phyloP scores from a whole-genome alignment of 1,140 invertebrate genomes.

The Rhyacophila brunnea region DNA sequence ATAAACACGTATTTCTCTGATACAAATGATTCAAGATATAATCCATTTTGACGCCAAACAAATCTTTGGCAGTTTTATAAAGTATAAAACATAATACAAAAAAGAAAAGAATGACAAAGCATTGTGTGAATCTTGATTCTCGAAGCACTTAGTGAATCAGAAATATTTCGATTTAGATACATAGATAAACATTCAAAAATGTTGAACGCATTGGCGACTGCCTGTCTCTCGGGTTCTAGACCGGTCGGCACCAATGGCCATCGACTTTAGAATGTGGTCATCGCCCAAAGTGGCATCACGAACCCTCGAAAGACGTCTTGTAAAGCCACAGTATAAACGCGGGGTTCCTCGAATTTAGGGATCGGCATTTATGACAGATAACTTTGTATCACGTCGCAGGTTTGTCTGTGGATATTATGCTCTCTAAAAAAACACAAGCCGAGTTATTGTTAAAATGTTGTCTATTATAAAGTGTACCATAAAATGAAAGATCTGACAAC shows the following conservation, averaged over 20 bases:
- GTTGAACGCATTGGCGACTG: constrained; percentile 24
- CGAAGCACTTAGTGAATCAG: no score
- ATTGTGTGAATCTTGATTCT: no score
- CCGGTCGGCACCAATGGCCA: constrained; percentile 26
- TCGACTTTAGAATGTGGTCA: constrained; percentile 17
- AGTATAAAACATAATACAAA: no score
- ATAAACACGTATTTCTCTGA: no score
- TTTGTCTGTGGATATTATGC: constrained; percentile 3
- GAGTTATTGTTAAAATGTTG: neutral
- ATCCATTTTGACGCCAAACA: no score
- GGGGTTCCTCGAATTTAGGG: constrained; percentile 19
- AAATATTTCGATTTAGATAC: no score
- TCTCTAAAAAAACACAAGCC: constrained; percentile 10
- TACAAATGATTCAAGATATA: no score
- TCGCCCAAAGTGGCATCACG: neutral
- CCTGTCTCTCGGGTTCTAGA: constrained; percentile 31
- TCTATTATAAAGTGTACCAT: no score
- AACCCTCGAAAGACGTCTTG: neutral
- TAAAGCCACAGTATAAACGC: constrained; percentile 7
- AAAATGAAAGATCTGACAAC: no score
- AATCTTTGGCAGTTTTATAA: no score
- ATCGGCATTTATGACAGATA: constrained; percentile 34
- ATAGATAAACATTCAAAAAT: no score
- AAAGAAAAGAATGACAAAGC: no score
- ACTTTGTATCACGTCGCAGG: constrained; percentile 31